Evolutionary conservation across 1,140 invertebrate species (phyloP), one percentile per base, ranked within the genome.

Genomic region (Apis laboriosa): DNA sequence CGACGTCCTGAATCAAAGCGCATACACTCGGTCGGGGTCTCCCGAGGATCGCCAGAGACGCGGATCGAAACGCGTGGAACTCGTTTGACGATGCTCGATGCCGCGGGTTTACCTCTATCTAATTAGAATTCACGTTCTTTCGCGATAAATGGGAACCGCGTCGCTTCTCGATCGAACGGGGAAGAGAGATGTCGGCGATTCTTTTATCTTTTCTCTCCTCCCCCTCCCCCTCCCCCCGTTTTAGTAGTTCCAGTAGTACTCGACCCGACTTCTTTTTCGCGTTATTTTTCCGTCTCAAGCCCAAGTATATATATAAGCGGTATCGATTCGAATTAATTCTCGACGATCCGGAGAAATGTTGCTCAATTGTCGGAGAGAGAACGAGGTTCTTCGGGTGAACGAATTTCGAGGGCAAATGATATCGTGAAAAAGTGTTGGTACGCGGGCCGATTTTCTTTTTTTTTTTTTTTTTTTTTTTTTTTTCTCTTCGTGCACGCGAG

Each of bases 1-100:
- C 87, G 86, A 74, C 77, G 9, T 76, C 15, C 87, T 80, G 79
- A 64, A 77, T 87, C 87, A 88, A 88, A 88, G 87, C 86, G 67
- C 43, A 43, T 72, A n/a, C 28, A 28, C 77, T n/a, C 77, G 61
- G 72, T 72, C 64, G 81, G 85, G 77, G 83, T 88, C 86, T 81
- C 64, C 58, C 51, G 73, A 72, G 77, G 83, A 84, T 83, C 85
- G 79, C 53, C 72, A 70, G 58, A 75, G 68, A 86, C 81, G 77
- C 72, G 64, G 56, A 70, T 75, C 55, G 81, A 68, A 56, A 68
- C 64, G 76, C 74, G 55, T 55, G 77, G 72, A 56, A 61, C 80
- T 77, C 80, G 74, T 70, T 77, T 72, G 55, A 76, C 76, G 73
- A 76, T 51, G 60, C 66, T 49, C 63, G 49, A 43, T 43, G 24